These are phyloP conservation scores for Serilophus lunatus DNA, from an alignment of 2,113 vertebrate species.

Conservation along the genomic window DNA sequence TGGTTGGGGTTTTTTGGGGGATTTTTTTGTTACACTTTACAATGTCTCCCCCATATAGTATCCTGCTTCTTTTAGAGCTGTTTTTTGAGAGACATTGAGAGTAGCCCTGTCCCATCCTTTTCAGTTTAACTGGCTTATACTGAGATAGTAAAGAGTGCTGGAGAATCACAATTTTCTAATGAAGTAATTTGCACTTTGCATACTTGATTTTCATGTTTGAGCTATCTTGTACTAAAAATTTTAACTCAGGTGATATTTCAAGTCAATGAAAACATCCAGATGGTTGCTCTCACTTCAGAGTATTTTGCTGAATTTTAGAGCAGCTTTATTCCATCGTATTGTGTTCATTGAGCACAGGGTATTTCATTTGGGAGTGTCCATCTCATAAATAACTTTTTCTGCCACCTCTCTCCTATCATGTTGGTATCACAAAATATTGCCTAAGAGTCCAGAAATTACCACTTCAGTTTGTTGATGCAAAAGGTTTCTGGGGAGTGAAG, in stretches of 20 bases:
- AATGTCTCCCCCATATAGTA: background rate
- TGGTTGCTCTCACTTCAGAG: background rate
- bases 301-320: slow-evolving; percentile 4
- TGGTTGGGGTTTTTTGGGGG: background rate
- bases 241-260: background rate
- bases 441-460: background rate
- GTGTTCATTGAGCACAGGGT: background rate
- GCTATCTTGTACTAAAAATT: background rate
- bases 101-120: background rate
- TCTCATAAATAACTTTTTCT: background rate
- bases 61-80: background rate
- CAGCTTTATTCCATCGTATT: background rate
- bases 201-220: background rate
- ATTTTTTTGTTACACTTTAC: background rate
- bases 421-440: background rate
- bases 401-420: background rate
- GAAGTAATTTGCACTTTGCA: background rate
- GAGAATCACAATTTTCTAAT: background rate
- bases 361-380: background rate
- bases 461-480: background rate
- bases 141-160: background rate
- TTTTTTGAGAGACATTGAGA: background rate
- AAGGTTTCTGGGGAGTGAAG: background rate
- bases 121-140: background rate
- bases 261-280: background rate